Base-by-base conservation (phyloP, 2,797 vertebrate genomes). In the Cygnus olor region DNA sequence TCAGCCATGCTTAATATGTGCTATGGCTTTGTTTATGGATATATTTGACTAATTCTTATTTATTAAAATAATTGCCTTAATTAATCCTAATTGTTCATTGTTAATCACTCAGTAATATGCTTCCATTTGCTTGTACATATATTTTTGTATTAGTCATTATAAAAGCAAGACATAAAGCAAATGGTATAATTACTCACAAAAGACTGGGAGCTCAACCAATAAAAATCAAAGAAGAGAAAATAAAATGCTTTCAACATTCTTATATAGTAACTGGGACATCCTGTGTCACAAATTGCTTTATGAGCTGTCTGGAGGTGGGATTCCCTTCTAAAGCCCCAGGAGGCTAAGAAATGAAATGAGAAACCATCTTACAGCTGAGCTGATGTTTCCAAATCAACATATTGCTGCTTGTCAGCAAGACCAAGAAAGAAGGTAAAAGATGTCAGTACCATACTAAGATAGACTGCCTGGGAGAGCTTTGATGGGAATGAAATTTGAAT, bases 21-120 rank as follows among this genome's bases (percentile, higher is more conserved):
- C 88, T 88, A 80, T n/a, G 84, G 81, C 91, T 96, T 97, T 97
- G 96, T 97, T 95, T 91, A 97, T 97, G 94, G 91, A 94, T 96
- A 74, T 80, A 92, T 95, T 95, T 96, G 96, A 96, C 96, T 76
- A 95, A 96, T 96, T 94, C 94, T 96, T 97, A 98, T 97, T 98
- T 98, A 98, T 98, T 97, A 97, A 97, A 97, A 98, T 98, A 98
- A 98, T 98, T 97, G 90, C 78, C 89, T 96, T 98, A 97, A 97
- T 98, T 97, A 96, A 97, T 97, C 80, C 96, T 98, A 97, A 98
- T 98, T 98, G 95, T 89, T 97, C 96, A 90, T 91, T 98, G 94
- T 96, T 97, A 97, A 97, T 97, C 95, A 94, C 93, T 89, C 81
- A 72, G 96, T 94, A 97, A 94, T 78, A 95, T 3, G 68, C 96